Percentiles rank a stretch among this genome's conserved stretches.
phyloP scores from a whole-genome alignment of 1,140 invertebrate species.

The Ips nitidus region DNA sequence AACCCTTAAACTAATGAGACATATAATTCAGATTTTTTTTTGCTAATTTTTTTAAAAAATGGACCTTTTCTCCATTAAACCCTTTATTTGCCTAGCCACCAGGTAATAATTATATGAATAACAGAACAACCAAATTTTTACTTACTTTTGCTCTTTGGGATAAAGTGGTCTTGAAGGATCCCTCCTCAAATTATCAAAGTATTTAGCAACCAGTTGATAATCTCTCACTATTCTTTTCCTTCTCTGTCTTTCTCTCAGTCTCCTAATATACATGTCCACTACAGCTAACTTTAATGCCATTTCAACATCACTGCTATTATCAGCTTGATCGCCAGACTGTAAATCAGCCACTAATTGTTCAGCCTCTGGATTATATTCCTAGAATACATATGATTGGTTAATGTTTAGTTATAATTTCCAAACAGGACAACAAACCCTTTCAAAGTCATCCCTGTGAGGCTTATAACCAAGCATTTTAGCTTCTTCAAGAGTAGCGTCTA shows the following conservation, averaged over 20 bases:
- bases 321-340: slow-evolving; percentile 73
- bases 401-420: neutral
- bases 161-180: slow-evolving; percentile 64
- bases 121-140: neutral
- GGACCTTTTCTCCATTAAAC: too few relatives aligned
- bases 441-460: slow-evolving; percentile 94
- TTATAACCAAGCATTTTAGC: slow-evolving; percentile 91
- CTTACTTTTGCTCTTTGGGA: slow-evolving; percentile 74
- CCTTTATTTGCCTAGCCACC: too few relatives aligned
- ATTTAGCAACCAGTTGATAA: slow-evolving; percentile 80
- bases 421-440: slow-evolving; percentile 63
- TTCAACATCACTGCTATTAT: slow-evolving; percentile 91
- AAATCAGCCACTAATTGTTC: slow-evolving; percentile 85
- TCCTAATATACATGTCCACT: slow-evolving; percentile 87
- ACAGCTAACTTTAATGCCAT: slow-evolving; percentile 75
- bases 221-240: slow-evolving; percentile 86
- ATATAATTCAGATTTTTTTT: too few relatives aligned
- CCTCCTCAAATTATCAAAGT: slow-evolving; percentile 67
- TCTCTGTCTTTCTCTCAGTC: slow-evolving; percentile 81
- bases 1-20: too few relatives aligned
- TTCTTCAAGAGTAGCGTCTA: slow-evolving; percentile 81
- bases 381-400: slow-evolving; percentile 44
- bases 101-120: too few relatives aligned
- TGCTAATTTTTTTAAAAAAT: too few relatives aligned
- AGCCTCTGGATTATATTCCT: slow-evolving; percentile 91